These are phyloP conservation scores for Bellardia pandia DNA, from an alignment of 2,888 invertebrate species.

Conservation along the genomic window DNA sequence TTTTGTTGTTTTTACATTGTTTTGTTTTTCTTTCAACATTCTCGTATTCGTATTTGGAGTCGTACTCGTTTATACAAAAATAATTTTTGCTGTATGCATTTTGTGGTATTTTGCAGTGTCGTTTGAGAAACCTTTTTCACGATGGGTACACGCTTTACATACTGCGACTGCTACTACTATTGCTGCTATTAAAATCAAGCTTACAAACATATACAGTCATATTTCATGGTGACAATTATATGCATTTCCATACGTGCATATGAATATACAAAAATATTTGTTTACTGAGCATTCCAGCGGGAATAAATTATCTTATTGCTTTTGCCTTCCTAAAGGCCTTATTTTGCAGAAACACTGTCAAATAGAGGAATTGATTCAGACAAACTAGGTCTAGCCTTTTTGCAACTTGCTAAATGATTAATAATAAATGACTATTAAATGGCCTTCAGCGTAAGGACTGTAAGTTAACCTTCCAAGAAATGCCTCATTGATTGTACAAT, in stretches of 20 bases:
- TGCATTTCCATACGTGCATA: constrained; percentile 20
- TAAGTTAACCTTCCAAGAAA: no score
- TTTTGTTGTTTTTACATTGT: constrained; percentile 50
- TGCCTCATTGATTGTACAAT: no score
- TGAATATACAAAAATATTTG: constrained; percentile 6
- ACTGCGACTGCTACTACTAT: neutral
- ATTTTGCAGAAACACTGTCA: neutral
- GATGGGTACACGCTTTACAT: constrained; percentile 41
- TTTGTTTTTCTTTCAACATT: constrained; percentile 55
- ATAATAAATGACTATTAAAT: no score
- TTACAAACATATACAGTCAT: constrained; percentile 3
- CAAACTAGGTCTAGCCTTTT: no score
- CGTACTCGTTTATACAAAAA: neutral
- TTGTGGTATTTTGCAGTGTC: constrained; percentile 65
- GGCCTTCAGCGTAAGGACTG: no score
- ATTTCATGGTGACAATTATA: constrained; percentile 45
- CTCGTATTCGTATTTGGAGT: neutral
- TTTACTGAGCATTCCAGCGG: neutral
- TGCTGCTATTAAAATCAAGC: neutral
- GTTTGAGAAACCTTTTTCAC: constrained; percentile 56
- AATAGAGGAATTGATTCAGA: no score
- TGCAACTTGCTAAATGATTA: no score
- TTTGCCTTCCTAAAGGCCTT: neutral
- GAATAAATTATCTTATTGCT: no score
- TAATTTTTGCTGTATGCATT: constrained; percentile 59